Evolutionary conservation across 2,113 vertebrate genomes (phyloP), one percentile per base, ranked within the genome.

Genomic region (Pelecanoides urinatrix): DNA sequence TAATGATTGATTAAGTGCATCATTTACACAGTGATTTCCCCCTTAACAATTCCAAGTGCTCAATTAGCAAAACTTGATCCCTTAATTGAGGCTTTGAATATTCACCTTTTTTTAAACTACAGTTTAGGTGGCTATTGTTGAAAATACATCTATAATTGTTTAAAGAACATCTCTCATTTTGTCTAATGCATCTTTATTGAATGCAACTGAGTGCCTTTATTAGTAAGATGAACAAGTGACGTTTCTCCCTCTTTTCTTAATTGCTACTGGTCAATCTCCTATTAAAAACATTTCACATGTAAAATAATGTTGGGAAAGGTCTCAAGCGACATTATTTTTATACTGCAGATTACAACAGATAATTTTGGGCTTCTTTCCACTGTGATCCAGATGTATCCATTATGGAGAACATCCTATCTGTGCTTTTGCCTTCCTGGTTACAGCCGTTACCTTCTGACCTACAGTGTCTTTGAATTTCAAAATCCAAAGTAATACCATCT

Each of bases 381-480:
- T 79, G 71, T 72, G 53, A 38, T 91, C 58, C 52, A 90, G 45
- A 81, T 70, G 86, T 85, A 94, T 36, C 56, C 73, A 13, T 74
- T 80, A 91, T 77, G 42, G 65, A 88, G n/a, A 97, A 84, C 76
- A 30, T 90, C 66, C 91, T 79, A 71, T 79, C 68, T 8, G 3
- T 38, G 88, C 66, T 47, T 75, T 86, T 88, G 56, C 78, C 87
- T 95, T 18, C 25, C 21, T 93, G 77, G 88, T 91, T 82, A 82
- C 70, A 87, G 81, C 36, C 44, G 23, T 92, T 80, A 89, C 78
- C 89, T 92, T 97, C 84, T 96, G 93, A 97, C 86, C 73, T 84
- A 12, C 29, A 62, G 29, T 81, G 44, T 84, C 71, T 93, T 91
- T 84, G 81, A 94, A 90, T 96, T 94, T 96, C 94, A 97, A 85